Base-by-base conservation (phyloP, 2,113 vertebrate species). In the Mastomys natalensis region DNA sequence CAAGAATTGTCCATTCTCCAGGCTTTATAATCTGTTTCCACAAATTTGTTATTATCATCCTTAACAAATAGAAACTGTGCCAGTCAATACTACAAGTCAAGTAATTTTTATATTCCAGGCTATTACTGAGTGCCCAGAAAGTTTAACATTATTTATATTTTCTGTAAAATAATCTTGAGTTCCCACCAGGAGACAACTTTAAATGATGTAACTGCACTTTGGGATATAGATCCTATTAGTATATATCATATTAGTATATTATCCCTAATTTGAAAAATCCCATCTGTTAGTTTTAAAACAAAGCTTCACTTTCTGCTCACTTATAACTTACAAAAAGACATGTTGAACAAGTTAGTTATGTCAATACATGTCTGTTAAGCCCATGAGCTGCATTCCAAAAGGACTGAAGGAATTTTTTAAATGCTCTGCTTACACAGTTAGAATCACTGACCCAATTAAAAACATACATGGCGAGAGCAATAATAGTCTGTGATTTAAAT, bases 301-400 rank as follows among this genome's bases (percentile, higher is more conserved):
- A 66, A 92, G 12, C 29, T 98, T 89, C 96, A 91, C 60, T 93
- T 98, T 96, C 96, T 89, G 55, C 95, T 96, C 66, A 95, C 51
- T 87, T 97, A 94, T 62, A 97, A 98, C 97, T 95, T 97, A 97
- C 85, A 97, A 94, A 97, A 97, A 97, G 93, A 98, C 98, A 98
- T 97, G 97, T 64, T 98, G 97, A 98, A 98, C 90, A 98, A 97
- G 93, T 98, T 98, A 98, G 96, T 96, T 97, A 97, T 98, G 97
- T 98, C 95, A 97, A 87, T 98, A 98, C 93, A 97, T 91, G 97
- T 96, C 97, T 96, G 95, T 91, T 96, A 97, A 98, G 91, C 90
- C 97, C 95, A 92, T 94, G 89, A 97, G 93, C 92, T 94, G 98
- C 98, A 98, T 98, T 98, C 98, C 98, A 96, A 98, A 97, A 97